Evolutionary conservation across 1,140 invertebrate genomes (phyloP).

Genomic region (Solenopsis invicta): DNA sequence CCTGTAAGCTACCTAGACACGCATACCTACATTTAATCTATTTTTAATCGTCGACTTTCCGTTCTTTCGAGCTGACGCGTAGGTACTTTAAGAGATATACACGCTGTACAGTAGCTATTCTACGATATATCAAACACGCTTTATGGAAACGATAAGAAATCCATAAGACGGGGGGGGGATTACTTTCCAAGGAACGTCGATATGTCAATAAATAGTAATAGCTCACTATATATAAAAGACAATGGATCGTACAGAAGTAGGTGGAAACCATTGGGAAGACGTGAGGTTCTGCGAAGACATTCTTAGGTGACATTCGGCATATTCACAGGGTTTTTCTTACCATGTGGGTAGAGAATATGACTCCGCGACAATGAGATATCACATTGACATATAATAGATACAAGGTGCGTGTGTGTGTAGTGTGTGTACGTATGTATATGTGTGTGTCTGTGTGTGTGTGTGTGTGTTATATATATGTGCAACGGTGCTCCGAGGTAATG

Average conservation of each 20-base stretch:
- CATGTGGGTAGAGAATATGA: conserved; percentile 39
- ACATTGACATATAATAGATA: conserved; percentile 34
- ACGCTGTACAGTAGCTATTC: conserved; percentile 57
- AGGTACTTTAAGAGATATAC: conserved; percentile 13
- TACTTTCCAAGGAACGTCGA: conserved; percentile 50
- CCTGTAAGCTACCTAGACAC: neutral
- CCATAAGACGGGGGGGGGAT: neutral
- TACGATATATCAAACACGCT: conserved; percentile 48
- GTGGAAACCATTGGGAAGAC: conserved; percentile 11
- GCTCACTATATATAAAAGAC: conserved; percentile 37
- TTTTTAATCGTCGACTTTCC: neutral
- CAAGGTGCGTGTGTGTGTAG: conserved; percentile 57
- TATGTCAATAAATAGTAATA: conserved; percentile 41
- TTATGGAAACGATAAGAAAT: conserved; percentile 42
- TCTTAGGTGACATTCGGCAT: conserved; percentile 26
- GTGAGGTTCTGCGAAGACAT: conserved; percentile 29
- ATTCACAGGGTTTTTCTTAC: conserved; percentile 49
- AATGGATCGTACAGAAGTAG: conserved; percentile 44
- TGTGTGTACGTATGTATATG: neutral
- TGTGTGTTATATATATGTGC: conserved; percentile 50
- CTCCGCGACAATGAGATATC: conserved; percentile 42
- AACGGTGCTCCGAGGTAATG: conserved; percentile 76
- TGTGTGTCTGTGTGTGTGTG: neutral
- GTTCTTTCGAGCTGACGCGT: conserved; percentile 43
- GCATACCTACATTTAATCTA: conserved; percentile 21